Evolutionary conservation across 2,113 vertebrate species (phyloP).

Genomic region (Monopterus albus): DNA sequence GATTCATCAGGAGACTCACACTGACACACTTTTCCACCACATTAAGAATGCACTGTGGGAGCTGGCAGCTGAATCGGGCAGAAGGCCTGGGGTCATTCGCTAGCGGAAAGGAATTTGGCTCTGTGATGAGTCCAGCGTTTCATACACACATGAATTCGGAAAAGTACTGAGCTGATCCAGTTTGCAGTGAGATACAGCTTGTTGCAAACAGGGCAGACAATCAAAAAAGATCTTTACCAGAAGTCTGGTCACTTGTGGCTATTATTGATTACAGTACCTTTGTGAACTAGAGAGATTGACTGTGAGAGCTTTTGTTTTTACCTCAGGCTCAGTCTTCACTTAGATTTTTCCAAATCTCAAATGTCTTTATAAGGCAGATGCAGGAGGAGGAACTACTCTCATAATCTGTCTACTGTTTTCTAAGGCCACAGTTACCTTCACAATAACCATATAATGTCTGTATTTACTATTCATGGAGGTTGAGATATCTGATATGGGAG

Average conservation of each 20-base stretch:
- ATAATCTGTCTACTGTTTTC: background rate
- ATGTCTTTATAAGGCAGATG: slow-evolving; percentile 9
- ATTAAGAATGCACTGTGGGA: slow-evolving; percentile 65
- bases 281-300: slow-evolving; percentile 6
- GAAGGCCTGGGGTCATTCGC: slow-evolving; percentile 71
- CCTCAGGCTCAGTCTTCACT: background rate
- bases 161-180: slow-evolving; percentile 27
- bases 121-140: slow-evolving; percentile 59
- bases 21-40: slow-evolving; percentile 67
- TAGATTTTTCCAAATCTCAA: background rate
- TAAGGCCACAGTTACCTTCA: background rate
- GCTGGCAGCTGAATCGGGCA: slow-evolving; percentile 56
- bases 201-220: slow-evolving; percentile 1
- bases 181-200: background rate
- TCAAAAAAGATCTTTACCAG: background rate
- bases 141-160: slow-evolving; percentile 65
- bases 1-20: slow-evolving; percentile 56
- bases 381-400: background rate
- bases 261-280: background rate
- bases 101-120: slow-evolving; percentile 81
- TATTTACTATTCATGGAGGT: background rate
- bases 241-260: background rate
- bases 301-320: slow-evolving; percentile 6
- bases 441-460: background rate
- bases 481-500: too few species aligned